phyloP scores from a whole-genome alignment of 1,140 invertebrate genomes.

The Sitobion miscanthi region DNA sequence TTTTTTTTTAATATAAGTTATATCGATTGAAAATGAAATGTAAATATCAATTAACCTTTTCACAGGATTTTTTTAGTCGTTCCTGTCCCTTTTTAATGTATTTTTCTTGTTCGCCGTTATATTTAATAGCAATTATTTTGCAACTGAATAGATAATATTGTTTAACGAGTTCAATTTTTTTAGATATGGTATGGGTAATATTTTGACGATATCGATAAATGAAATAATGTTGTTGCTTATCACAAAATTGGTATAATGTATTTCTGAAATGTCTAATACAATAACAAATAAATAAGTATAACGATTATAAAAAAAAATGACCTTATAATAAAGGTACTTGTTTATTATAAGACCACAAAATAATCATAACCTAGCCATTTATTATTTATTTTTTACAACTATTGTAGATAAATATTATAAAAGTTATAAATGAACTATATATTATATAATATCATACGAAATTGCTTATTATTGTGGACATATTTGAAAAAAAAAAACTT shows the following conservation, averaged over 20 bases:
- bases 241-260: background rate
- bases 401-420: background rate
- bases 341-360: background rate
- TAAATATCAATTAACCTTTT: background rate
- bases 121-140: background rate
- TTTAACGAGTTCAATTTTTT: too few relatives aligned
- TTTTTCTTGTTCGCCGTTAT: too few relatives aligned
- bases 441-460: background rate
- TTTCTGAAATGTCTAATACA: background rate
- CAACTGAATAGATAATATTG: background rate
- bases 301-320: background rate
- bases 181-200: too few relatives aligned
- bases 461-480: background rate
- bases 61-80: background rate
- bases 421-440: background rate
- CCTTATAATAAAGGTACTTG: background rate
- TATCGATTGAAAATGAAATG: background rate
- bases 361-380: background rate
- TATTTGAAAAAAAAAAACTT: background rate
- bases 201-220: too few relatives aligned
- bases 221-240: too few relatives aligned
- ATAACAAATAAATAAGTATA: background rate
- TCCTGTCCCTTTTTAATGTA: background rate
- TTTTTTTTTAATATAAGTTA: background rate
- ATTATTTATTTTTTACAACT: background rate